Conservation (phyloP, 2,113 vertebrate species). For the Pavo muticus region DNA sequence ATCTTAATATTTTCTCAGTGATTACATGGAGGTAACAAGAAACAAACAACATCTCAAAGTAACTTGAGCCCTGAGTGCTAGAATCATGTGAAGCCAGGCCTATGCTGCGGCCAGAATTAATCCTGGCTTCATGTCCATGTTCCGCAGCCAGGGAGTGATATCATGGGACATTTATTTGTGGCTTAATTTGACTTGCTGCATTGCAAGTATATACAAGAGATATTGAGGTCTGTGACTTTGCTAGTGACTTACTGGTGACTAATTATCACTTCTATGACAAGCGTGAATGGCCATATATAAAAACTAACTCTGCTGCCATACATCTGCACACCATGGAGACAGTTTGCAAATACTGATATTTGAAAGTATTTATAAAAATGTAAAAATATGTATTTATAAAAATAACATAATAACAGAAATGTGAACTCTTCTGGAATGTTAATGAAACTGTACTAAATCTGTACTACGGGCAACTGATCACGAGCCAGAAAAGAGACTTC, state of each 20-base stretch:
- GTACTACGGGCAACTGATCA: neutral
- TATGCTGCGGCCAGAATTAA: constrained; percentile 7
- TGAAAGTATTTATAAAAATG: neutral
- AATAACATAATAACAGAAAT: neutral
- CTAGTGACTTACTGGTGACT: constrained; percentile 6
- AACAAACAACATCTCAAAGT: neutral
- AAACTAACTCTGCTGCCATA: neutral
- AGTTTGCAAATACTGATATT: neutral
- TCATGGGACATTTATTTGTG: neutral
- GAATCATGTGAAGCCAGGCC: constrained; percentile 3
- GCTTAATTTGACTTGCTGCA: neutral
- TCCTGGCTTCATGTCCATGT: neutral
- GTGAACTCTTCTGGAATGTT: neutral
- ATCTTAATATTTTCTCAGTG: neutral
- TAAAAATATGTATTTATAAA: neutral
- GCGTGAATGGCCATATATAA: neutral
- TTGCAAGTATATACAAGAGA: neutral
- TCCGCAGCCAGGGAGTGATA: constrained; percentile 18
- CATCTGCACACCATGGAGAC: neutral
- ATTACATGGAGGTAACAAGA: neutral
- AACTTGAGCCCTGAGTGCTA: neutral
- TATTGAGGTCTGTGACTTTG: neutral
- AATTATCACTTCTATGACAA: neutral
- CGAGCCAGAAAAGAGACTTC: neutral
- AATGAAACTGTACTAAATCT: neutral